Conservation (phyloP, 2,888 invertebrate genomes). For the Apotomis turbidana region DNA sequence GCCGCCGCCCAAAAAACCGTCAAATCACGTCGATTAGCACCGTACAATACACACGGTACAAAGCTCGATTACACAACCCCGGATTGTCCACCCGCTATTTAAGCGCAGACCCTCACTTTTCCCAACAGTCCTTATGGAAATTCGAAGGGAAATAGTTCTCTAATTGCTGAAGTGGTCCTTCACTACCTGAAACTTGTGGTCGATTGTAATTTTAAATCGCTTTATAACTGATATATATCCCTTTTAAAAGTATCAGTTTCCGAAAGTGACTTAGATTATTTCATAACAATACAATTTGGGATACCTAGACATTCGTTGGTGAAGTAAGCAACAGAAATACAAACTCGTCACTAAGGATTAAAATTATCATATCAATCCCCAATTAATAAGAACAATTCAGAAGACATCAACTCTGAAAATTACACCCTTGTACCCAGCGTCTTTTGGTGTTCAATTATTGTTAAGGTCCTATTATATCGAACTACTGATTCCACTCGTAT, state of each 20-base stretch:
- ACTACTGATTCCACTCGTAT: too few relatives aligned
- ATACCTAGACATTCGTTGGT: too few relatives aligned
- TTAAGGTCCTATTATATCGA: too few relatives aligned
- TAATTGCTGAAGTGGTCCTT: slow-evolving; percentile 26
- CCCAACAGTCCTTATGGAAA: slow-evolving; percentile 69
- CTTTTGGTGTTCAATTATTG: too few relatives aligned
- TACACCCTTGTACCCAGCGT: too few relatives aligned
- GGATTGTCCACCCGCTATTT: slow-evolving; percentile 73
- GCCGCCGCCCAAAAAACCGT: slow-evolving; percentile 63
- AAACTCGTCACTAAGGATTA: too few relatives aligned
- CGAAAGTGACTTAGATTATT: too few relatives aligned
- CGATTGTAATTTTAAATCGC: neutral
- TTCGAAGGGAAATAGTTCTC: slow-evolving; percentile 57
- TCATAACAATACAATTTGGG: too few relatives aligned
- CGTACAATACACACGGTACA: slow-evolving; percentile 76
- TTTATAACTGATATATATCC: neutral
- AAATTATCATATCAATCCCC: too few relatives aligned
- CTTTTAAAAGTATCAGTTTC: neutral
- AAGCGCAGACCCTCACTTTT: slow-evolving; percentile 59
- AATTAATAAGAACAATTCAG: too few relatives aligned
- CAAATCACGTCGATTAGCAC: slow-evolving; percentile 82
- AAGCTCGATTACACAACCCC: slow-evolving; percentile 72
- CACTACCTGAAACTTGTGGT: neutral
- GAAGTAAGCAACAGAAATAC: too few relatives aligned
- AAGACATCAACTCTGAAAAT: too few relatives aligned